phyloP scores from a whole-genome alignment of 2,113 vertebrate genomes.

The Narcine bancroftii region DNA sequence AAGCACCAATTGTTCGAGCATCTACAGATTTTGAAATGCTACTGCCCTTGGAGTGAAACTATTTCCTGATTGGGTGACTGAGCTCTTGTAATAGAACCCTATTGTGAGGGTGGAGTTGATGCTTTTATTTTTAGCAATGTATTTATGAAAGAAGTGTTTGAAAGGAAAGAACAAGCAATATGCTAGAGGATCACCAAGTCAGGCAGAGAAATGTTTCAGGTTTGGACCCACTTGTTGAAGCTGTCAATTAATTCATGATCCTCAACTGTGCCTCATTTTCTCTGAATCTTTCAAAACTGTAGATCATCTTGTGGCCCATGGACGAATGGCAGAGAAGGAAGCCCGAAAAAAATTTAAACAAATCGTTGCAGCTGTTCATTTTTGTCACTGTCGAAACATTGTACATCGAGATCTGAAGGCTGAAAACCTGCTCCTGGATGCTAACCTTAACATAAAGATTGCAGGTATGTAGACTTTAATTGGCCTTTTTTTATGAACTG shows the following conservation, averaged over 20 bases:
- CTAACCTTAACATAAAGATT: slow-evolving; percentile 86
- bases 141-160: too few species aligned
- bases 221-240: not conserved
- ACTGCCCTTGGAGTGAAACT: not conserved
- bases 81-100: not conserved
- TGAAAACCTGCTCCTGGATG: slow-evolving; percentile 93
- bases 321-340: slow-evolving; percentile 95
- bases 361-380: slow-evolving; percentile 90
- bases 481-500: not conserved
- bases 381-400: slow-evolving; percentile 93
- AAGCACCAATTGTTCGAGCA: not conserved
- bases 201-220: not conserved
- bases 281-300: not conserved
- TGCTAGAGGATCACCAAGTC: too few species aligned
- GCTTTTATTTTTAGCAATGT: too few species aligned
- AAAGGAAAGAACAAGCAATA: too few species aligned
- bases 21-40: not conserved
- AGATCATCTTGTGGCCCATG: slow-evolving; percentile 96
- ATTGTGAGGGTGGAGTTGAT: not conserved
- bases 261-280: not conserved
- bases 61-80: not conserved
- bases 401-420: slow-evolving; percentile 96
- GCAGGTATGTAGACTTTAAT: slow-evolving; percentile 60
- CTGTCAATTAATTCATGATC: not conserved
- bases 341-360: slow-evolving; percentile 96